A percentile compares a stretch with the other conserved stretches of the same genome.
Conservation (phyloP, 2,797 vertebrate genomes). For the Ceryle rudis region DNA sequence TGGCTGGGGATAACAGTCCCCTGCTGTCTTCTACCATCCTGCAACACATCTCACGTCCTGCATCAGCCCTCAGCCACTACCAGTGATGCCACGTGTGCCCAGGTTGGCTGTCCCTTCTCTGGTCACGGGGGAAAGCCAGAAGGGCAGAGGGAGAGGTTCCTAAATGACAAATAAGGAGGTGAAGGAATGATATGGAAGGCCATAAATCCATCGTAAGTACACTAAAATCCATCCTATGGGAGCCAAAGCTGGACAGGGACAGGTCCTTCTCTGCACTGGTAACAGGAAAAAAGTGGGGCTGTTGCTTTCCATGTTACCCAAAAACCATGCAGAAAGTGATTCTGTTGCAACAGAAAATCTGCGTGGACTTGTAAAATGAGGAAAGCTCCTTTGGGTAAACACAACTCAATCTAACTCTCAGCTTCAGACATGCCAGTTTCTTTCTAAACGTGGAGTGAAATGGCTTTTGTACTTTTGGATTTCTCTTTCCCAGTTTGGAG, state of each 20-base stretch:
- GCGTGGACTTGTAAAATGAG: neutral
- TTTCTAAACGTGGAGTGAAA: neutral
- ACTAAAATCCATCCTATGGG: neutral
- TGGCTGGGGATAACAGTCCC: neutral
- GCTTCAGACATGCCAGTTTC: neutral
- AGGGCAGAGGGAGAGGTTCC: fast-evolving
- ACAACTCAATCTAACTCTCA: neutral
- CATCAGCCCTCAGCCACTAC: neutral
- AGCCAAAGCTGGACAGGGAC: neutral
- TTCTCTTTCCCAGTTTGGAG: neutral
- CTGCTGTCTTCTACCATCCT: neutral
- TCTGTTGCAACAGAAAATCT: neutral
- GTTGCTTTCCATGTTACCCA: neutral
- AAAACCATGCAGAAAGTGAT: neutral
- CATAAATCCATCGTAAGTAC: neutral
- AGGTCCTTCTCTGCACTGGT: neutral
- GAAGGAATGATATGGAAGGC: neutral
- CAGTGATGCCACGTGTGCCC: neutral
- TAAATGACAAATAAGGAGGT: neutral
- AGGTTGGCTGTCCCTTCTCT: neutral
- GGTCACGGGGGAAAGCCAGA: neutral
- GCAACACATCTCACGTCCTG: neutral
- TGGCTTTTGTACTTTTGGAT: neutral
- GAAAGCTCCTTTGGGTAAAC: constrained; percentile 8
- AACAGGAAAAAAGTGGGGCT: neutral